Evolutionary conservation across 2,888 invertebrate genomes (phyloP), one percentile per base, ranked within the genome.

Genomic region (Drosophila leonis): DNA sequence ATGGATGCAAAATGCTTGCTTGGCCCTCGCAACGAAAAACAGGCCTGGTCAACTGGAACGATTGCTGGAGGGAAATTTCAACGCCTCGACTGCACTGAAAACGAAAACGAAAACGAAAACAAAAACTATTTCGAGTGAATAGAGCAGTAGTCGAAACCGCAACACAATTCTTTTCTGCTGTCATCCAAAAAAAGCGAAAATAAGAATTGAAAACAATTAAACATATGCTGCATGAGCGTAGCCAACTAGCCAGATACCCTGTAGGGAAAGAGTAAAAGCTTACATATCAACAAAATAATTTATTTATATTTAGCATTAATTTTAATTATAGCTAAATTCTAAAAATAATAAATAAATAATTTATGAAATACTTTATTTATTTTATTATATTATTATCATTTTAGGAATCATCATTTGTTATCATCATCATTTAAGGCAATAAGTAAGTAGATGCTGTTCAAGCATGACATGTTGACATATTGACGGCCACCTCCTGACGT

Each of bases 131-230:
- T 33, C 63, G 18, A 62, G 55, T 60, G 75, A 72, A 33, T 51
- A 66, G 57, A 75, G 79, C 64, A 71, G 78, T 76, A 76, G 80
- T 15, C 80, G 70, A 56, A 72, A 75, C 65, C 57, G 46, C 67
- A 78, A 60, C 63, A 67, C 70, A 71, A 62, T 60, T 68, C 64
- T 64, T 24, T 12, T 27, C 6, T 46, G 15, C 6, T 46, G 15
- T 33, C 60, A 65, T 48, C n/a, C 44, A 5, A 55, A 65, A 62
- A 56, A 8, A 46, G 10, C 46, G 13, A 51, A 61, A n/a, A 27
- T 33, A 39, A 29, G 1, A 59, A 20, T 48, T 18, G 37, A 59
- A 65, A 41, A 44, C n/a, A 39, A 65, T 37, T 24, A n/a, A n/a
- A 39, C 15, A 27, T 12, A 0, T 10, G 1, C 20, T 15, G n/a